Evolutionary conservation across 2,797 vertebrate species (phyloP).

Genomic region (Sebastes diploproa): DNA sequence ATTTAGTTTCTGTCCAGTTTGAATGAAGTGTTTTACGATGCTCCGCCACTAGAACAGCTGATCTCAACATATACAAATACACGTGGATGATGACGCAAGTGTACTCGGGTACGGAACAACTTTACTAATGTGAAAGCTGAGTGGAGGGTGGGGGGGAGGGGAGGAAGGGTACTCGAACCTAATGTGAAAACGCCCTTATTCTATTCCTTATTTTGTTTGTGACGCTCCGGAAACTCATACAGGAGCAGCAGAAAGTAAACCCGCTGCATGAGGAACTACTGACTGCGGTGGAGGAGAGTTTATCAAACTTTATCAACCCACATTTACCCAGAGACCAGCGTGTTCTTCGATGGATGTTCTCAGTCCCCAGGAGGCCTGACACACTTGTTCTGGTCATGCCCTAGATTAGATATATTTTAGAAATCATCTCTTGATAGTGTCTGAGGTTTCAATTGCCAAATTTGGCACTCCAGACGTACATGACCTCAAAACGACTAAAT

Average conservation of each 20-base stretch:
- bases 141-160: no score
- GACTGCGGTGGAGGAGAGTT: not conserved
- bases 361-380: slow-evolving; percentile 46
- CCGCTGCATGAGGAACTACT: not conserved
- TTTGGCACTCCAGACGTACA: not conserved
- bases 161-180: fast-evolving
- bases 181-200: no score
- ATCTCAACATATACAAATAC: no score
- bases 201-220: not conserved
- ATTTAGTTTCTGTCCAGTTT: no score
- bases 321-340: slow-evolving; percentile 60
- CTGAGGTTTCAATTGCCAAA: slow-evolving; percentile 11
- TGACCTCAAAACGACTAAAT: slow-evolving; percentile 30
- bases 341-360: slow-evolving; percentile 56
- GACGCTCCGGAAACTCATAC: not conserved
- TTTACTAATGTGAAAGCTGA: no score
- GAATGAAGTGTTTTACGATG: no score
- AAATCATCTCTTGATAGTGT: slow-evolving; percentile 49
- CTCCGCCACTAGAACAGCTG: no score
- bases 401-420: slow-evolving; percentile 41
- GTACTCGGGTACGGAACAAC: no score
- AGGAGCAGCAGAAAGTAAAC: not conserved
- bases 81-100: no score
- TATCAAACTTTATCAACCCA: slow-evolving; percentile 28
- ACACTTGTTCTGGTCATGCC: slow-evolving; percentile 61